Percentiles rank a stretch among this genome's conserved stretches.
phyloP scores from a whole-genome alignment of 2,888 invertebrate species.

The Catocala nupta region DNA sequence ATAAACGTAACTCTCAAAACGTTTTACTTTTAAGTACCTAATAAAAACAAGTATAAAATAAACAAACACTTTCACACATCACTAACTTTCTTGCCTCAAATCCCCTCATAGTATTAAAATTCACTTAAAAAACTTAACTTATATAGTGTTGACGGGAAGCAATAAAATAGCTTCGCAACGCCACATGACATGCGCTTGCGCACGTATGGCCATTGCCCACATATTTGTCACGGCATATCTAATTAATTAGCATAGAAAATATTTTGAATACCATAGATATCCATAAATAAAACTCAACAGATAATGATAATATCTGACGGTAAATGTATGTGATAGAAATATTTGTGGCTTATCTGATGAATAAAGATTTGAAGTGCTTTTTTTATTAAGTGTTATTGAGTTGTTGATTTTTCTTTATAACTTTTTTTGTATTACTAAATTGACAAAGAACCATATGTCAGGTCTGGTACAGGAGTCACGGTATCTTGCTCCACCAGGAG shows the following conservation, averaged over 20 bases:
- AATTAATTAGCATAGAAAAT: constrained; percentile 51
- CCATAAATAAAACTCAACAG: constrained; percentile 22
- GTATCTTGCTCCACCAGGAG: too few species aligned
- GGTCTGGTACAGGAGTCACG: too few species aligned
- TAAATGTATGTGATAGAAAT: constrained; percentile 18
- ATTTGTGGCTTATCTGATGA: constrained; percentile 11
- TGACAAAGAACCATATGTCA: too few species aligned
- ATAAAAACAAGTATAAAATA: background rate
- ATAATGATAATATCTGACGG: constrained; percentile 18
- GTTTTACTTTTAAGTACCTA: too few species aligned
- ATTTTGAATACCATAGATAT: constrained; percentile 26
- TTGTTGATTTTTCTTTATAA: background rate
- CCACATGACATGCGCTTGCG: constrained; percentile 44
- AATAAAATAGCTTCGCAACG: constrained; percentile 51
- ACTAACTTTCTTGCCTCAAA: constrained; percentile 12
- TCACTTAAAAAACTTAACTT: constrained; percentile 39
- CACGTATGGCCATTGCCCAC: constrained; percentile 33
- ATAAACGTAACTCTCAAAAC: too few species aligned
- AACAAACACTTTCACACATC: constrained; percentile 9
- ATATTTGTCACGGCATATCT: constrained; percentile 32
- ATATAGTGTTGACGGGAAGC: constrained; percentile 54
- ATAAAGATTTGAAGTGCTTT: constrained; percentile 1
- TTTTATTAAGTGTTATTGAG: background rate
- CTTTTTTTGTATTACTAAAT: too few species aligned
- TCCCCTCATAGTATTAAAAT: constrained; percentile 5